Conservation (phyloP, 2,797 vertebrate species). For the Danio aesculapii region DNA sequence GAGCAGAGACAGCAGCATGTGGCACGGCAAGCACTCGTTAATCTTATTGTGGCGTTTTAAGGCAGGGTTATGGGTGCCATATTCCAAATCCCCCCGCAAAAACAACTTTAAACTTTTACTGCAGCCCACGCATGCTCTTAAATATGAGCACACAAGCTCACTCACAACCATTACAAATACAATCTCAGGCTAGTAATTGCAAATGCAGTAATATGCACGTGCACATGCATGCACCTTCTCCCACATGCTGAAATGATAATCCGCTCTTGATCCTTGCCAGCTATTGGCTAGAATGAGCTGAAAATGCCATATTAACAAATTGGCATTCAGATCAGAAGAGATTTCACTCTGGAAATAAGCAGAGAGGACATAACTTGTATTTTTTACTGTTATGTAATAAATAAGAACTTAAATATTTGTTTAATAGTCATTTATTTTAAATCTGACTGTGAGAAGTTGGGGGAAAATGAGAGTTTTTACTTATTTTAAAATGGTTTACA, state of each 20-base stretch:
- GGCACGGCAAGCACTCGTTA: constrained; percentile 51
- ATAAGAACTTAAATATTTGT: neutral
- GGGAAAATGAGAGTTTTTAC: neutral
- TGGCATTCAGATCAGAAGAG: constrained; percentile 7
- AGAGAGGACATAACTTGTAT: constrained; percentile 25
- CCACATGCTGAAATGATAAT: constrained; percentile 64
- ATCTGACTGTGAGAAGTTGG: neutral
- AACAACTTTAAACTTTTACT: constrained; percentile 24
- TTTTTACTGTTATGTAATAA: neutral
- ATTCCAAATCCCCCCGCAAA: neutral
- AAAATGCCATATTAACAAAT: constrained; percentile 48
- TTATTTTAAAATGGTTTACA: constrained; percentile 12
- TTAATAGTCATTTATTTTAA: neutral
- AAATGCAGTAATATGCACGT: constrained; percentile 13
- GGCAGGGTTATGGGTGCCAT: constrained; percentile 16
- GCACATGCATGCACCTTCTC: constrained; percentile 13
- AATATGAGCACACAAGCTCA: constrained; percentile 41
- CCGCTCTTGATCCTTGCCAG: constrained; percentile 67
- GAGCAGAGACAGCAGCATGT: constrained; percentile 47
- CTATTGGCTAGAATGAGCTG: constrained; percentile 66
- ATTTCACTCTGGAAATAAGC: constrained; percentile 35
- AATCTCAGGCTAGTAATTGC: neutral
- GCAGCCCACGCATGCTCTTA: neutral
- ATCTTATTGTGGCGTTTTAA: constrained; percentile 61
- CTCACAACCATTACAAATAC: neutral